A percentile compares a stretch with the other conserved stretches of the same genome.
Evolutionary conservation across 2,113 vertebrate species (phyloP).

Genomic region (Poecilia latipinna): DNA sequence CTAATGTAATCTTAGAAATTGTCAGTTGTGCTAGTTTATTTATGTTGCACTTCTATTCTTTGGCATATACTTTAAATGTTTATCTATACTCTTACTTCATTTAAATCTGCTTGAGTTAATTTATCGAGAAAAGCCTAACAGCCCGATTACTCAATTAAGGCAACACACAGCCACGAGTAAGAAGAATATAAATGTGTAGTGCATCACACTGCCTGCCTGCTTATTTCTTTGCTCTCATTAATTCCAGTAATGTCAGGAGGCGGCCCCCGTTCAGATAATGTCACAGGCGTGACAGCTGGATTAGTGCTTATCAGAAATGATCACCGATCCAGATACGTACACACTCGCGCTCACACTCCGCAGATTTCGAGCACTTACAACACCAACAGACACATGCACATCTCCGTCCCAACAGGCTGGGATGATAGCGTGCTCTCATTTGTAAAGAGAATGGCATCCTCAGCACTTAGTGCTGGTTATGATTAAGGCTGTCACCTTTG

Average conservation of each 20-base stretch:
- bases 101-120: conserved; percentile 34
- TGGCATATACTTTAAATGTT: conserved; percentile 12
- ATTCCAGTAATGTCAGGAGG: conserved; percentile 58
- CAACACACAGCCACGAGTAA: conserved; percentile 7
- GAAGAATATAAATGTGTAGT: conserved; percentile 48
- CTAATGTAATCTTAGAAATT: conserved; percentile 15
- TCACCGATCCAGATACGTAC: conserved; percentile 46
- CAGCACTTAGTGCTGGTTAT: conserved; percentile 8
- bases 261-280: conserved; percentile 59
- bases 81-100: conserved; percentile 40
- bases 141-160: conserved; percentile 34
- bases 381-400: conserved; percentile 24
- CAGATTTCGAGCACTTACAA: conserved; percentile 5
- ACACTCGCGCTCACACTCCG: conserved; percentile 4
- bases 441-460: conserved; percentile 54
- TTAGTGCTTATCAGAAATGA: conserved; percentile 71
- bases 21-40: conserved; percentile 37
- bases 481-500: conserved; percentile 57
- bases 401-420: conserved; percentile 20
- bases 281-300: conserved; percentile 67
- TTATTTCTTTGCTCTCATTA: conserved; percentile 58
- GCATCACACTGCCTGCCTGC: conserved; percentile 26
- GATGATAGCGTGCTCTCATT: conserved; percentile 50
- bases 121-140: conserved; percentile 9
- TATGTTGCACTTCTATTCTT: conserved; percentile 1